These are phyloP conservation scores for Netelia inedita DNA, from an alignment of 2,888 invertebrate species.

Conservation along the genomic window DNA sequence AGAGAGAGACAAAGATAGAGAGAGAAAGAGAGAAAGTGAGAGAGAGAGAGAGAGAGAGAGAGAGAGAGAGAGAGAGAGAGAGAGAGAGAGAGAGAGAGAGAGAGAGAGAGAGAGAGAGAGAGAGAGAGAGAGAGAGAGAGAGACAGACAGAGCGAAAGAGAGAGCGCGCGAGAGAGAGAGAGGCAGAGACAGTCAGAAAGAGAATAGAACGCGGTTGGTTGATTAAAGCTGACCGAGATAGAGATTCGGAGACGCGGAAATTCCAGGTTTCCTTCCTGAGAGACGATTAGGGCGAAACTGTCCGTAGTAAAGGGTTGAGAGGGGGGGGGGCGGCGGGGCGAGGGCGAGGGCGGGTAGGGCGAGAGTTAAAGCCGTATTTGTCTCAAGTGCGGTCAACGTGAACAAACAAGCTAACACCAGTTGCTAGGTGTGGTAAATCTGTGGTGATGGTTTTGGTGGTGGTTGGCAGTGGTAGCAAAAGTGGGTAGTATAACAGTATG, in stretches of 20 bases:
- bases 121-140: slow-evolving; percentile 5
- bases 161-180: not conserved
- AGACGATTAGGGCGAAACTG: slow-evolving; percentile 59
- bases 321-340: not conserved
- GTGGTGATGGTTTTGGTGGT: slow-evolving; percentile 64
- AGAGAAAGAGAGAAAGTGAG: not conserved
- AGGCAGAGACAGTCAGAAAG: slow-evolving; percentile 1
- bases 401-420: slow-evolving; percentile 85
- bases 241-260: slow-evolving; percentile 35
- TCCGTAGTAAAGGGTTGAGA: slow-evolving; percentile 26
- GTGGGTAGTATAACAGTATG: slow-evolving; percentile 27
- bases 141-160: not conserved
- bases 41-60: slow-evolving; percentile 12
- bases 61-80: not conserved
- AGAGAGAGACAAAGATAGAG: slow-evolving; percentile 9
- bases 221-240: slow-evolving; percentile 34
- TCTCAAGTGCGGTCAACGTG: slow-evolving; percentile 82
- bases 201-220: slow-evolving; percentile 51
- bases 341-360: no score
- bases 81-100: slow-evolving; percentile 13
- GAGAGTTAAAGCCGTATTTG: slow-evolving; percentile 80
- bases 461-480: slow-evolving; percentile 44
- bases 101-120: slow-evolving; percentile 16
- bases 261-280: slow-evolving; percentile 42
- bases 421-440: slow-evolving; percentile 77